Percentiles rank a stretch among this genome's conserved stretches.
Evolutionary conservation across 1,140 invertebrate species (phyloP).

Genomic region (Drosophila trapezifrons): DNA sequence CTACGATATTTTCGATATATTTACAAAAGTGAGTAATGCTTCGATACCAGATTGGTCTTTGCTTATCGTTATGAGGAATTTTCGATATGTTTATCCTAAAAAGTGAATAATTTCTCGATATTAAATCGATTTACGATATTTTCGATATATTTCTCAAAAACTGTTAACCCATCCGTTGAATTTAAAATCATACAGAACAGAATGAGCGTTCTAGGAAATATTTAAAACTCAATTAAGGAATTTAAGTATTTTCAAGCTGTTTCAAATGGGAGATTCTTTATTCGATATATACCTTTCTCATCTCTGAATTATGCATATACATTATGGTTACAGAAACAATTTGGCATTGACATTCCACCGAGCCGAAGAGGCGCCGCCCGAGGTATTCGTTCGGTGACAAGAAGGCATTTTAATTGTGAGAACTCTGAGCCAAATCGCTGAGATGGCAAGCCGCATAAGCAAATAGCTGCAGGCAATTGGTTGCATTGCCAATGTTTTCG

Average conservation of each 20-base stretch:
- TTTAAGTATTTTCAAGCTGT: too few species aligned
- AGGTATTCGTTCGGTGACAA: conserved; percentile 49
- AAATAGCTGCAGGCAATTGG: conserved; percentile 35
- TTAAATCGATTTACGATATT: too few species aligned
- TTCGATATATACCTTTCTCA: not conserved
- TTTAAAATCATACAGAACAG: too few species aligned
- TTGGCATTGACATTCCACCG: conserved; percentile 69
- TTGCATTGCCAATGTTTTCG: conserved; percentile 10
- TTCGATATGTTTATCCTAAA: not conserved
- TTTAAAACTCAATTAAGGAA: too few species aligned
- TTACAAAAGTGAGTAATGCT: too few species aligned
- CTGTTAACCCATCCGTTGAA: too few species aligned
- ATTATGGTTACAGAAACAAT: conserved; percentile 2
- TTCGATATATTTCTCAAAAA: not conserved
- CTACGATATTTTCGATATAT: not conserved
- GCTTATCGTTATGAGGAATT: not conserved
- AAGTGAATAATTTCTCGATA: too few species aligned
- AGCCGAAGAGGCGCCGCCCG: conserved; percentile 44
- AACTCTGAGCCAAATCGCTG: conserved; percentile 73
- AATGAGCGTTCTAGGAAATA: too few species aligned
- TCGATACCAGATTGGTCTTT: too few species aligned
- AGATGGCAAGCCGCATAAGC: conserved; percentile 56
- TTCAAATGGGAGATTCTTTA: too few species aligned
- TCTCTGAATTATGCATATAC: not conserved
- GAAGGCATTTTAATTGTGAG: conserved; percentile 76